Percentiles rank a stretch among this genome's conserved stretches.
Evolutionary conservation across 37 sponge, comb jelly and placozoan genomes (phyloP).

Genomic region (Aplysina aerophoba): DNA sequence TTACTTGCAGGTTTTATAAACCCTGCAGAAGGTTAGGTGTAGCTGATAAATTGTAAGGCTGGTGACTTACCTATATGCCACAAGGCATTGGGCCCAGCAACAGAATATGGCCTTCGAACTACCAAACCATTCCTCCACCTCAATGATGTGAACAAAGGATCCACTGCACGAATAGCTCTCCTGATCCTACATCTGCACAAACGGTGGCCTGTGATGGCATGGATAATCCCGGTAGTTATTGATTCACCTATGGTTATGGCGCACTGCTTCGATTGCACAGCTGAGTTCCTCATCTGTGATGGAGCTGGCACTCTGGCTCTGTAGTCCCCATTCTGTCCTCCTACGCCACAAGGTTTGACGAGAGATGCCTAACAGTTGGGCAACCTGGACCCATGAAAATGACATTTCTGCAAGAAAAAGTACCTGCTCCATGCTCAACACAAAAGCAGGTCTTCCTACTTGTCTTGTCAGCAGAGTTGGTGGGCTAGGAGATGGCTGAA

Average conservation of each 20-base stretch:
- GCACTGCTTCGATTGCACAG: slow-evolving; percentile 3
- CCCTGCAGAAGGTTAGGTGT: background rate
- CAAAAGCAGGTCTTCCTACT: too few relatives aligned
- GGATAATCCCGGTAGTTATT: slow-evolving; percentile 2
- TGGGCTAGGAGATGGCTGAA: slow-evolving; percentile 2
- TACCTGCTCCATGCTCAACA: too few relatives aligned
- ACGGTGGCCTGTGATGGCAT: slow-evolving; percentile 8
- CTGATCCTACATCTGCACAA: background rate
- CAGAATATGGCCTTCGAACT: slow-evolving; percentile 7
- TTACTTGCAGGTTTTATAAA: slow-evolving; percentile 2
- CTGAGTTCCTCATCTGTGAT: background rate
- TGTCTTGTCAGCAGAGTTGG: background rate
- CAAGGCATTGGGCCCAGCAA: background rate
- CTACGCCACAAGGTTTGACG: too few relatives aligned
- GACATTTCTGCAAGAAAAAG: too few relatives aligned
- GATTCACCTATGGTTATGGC: slow-evolving; percentile 7
- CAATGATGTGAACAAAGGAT: slow-evolving; percentile 11
- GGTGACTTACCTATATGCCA: slow-evolving; percentile 4
- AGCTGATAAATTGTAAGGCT: slow-evolving; percentile 11
- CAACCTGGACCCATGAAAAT: too few relatives aligned
- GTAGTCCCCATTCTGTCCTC: background rate
- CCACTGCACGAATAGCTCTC: slow-evolving; percentile 4
- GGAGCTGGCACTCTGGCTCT: background rate
- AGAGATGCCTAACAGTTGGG: too few relatives aligned
- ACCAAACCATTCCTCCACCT: slow-evolving; percentile 12